Conservation (phyloP, 2,888 invertebrate genomes). For the Capitulum mitella region DNA sequence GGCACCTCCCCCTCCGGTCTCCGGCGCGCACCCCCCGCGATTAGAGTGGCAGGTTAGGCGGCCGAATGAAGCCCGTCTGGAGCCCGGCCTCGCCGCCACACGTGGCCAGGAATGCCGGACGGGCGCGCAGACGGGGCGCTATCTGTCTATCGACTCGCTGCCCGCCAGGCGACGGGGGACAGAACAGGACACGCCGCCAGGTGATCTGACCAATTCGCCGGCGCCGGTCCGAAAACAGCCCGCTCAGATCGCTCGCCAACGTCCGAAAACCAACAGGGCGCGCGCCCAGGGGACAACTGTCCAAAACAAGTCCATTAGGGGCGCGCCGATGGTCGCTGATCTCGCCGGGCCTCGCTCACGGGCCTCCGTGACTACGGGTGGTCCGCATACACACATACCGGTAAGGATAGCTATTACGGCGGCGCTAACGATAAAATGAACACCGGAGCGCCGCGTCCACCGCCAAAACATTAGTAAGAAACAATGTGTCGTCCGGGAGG, state of each 20-base stretch:
- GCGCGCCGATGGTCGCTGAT: neutral
- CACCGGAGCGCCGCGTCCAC: neutral
- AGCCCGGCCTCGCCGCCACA: neutral
- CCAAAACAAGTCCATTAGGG: neutral
- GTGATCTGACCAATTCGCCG: neutral
- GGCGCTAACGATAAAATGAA: constrained; percentile 16
- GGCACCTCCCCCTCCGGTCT: neutral
- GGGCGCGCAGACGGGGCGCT: neutral
- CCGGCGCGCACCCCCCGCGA: neutral
- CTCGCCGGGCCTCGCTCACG: neutral
- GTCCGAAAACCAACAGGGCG: neutral
- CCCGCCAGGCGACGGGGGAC: neutral
- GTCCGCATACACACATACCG: neutral
- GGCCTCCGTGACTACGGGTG: neutral
- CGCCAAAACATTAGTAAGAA: neutral
- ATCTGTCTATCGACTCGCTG: neutral
- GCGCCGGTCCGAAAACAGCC: neutral
- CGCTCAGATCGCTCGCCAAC: neutral
- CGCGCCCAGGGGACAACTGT: neutral
- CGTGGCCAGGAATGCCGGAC: neutral
- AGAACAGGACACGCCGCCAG: neutral
- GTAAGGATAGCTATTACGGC: neutral
- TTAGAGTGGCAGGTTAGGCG: neutral
- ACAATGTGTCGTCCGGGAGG: neutral
- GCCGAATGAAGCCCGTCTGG: too few relatives aligned